These are phyloP conservation scores for Drosophila merina DNA, from an alignment of 2,888 invertebrate species.

Conservation along the genomic window DNA sequence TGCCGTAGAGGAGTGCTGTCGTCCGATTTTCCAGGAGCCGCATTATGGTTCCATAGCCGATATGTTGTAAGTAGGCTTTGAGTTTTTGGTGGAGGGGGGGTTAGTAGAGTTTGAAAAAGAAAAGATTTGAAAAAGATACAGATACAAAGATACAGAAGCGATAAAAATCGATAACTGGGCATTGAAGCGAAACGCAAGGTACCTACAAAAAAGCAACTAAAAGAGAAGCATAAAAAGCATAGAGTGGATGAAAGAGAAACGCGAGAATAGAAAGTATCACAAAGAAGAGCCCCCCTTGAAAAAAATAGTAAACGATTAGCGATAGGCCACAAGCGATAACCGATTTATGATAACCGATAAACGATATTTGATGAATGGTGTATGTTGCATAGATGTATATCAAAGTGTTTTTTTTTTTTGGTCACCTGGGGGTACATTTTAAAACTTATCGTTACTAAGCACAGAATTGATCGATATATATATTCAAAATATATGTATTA, in stretches of 20 bases:
- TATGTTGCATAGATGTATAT: slow-evolving; percentile 51
- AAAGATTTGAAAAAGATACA: neutral
- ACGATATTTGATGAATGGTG: slow-evolving; percentile 26
- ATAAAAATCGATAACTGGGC: neutral
- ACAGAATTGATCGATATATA: slow-evolving; percentile 58
- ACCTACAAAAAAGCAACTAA: slow-evolving; percentile 70
- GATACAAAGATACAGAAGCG: neutral
- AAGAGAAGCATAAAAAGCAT: slow-evolving; percentile 15
- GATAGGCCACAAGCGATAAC: slow-evolving; percentile 5
- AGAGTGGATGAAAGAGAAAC: slow-evolving; percentile 3
- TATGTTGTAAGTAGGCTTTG: slow-evolving; percentile 62
- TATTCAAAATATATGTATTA: slow-evolving; percentile 72
- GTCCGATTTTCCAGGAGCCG: slow-evolving; percentile 81
- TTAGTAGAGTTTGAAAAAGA: neutral
- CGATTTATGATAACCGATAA: slow-evolving; percentile 19
- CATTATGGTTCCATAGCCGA: slow-evolving; percentile 76
- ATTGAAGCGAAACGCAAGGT: slow-evolving; percentile 61
- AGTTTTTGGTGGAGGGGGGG: neutral
- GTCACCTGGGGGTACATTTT: slow-evolving; percentile 26
- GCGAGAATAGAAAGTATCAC: neutral
- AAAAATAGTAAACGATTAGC: slow-evolving; percentile 6
- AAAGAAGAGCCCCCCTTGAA: neutral
- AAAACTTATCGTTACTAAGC: slow-evolving; percentile 42
- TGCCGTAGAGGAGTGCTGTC: slow-evolving; percentile 81
- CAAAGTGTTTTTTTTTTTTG: slow-evolving; percentile 21